phyloP scores from a whole-genome alignment of 1,140 invertebrate genomes.

The Schlechtendalia chinensis region DNA sequence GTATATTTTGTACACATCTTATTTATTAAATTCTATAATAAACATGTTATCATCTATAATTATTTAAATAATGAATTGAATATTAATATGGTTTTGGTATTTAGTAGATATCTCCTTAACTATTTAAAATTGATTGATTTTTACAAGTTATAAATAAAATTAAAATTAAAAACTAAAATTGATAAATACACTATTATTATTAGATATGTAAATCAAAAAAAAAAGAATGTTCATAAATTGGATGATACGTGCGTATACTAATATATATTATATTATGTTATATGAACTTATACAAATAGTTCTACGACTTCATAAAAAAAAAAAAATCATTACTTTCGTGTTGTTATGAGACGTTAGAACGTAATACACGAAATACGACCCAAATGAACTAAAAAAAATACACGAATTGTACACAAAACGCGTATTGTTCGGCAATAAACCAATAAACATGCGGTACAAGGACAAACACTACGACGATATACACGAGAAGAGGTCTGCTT shows the following conservation, averaged over 20 bases:
- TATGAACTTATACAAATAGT: neutral
- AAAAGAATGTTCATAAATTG: neutral
- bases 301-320: constrained; percentile 7
- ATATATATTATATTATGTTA: neutral
- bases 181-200: too few relatives aligned
- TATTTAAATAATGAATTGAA: too few relatives aligned
- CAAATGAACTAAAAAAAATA: neutral
- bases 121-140: too few relatives aligned
- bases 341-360: neutral
- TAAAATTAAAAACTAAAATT: too few relatives aligned
- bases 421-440: neutral
- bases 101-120: too few relatives aligned
- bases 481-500: neutral
- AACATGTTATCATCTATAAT: too few relatives aligned
- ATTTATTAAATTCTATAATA: too few relatives aligned
- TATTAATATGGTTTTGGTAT: too few relatives aligned
- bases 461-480: neutral
- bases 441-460: neutral
- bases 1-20: too few relatives aligned
- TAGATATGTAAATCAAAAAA: too few relatives aligned
- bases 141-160: too few relatives aligned
- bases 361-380: neutral
- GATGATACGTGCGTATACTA: neutral
- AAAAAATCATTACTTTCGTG: neutral
- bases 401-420: neutral